These are phyloP conservation scores for Drosophila grimshawi DNA, from an alignment of 1,140 invertebrate species.

Conservation along the genomic window DNA sequence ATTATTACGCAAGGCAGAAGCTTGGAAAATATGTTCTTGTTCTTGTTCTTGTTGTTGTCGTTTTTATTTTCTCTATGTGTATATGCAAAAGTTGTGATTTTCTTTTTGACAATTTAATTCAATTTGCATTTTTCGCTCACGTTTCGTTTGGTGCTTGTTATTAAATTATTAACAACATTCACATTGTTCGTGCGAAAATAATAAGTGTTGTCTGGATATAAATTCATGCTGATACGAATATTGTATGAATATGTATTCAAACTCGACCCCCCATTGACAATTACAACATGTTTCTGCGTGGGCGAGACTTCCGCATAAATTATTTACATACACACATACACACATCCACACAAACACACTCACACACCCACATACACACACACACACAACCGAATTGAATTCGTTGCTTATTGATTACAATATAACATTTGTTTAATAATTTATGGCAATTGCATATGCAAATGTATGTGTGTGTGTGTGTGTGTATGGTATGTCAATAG, in stretches of 20 bases:
- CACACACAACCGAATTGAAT: slow-evolving; percentile 17
- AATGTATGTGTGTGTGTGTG: slow-evolving; percentile 22
- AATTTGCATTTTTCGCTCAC: slow-evolving; percentile 46
- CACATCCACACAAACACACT: neutral
- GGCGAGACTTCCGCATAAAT: slow-evolving; percentile 65
- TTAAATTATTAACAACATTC: slow-evolving; percentile 67
- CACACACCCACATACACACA: neutral
- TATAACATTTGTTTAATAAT: slow-evolving; percentile 81
- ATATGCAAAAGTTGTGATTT: slow-evolving; percentile 36
- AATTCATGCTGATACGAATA: slow-evolving; percentile 57
- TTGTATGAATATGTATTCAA: slow-evolving; percentile 18
- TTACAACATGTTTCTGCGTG: slow-evolving; percentile 66
- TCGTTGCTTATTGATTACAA: slow-evolving; percentile 75
- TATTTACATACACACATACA: slow-evolving; percentile 50
- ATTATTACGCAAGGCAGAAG: slow-evolving; percentile 64
- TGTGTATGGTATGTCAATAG: slow-evolving; percentile 15
- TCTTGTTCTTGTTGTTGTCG: slow-evolving; percentile 30
- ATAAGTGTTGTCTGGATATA: slow-evolving; percentile 67
- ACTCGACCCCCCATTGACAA: slow-evolving; percentile 45
- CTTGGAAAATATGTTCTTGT: slow-evolving; percentile 7
- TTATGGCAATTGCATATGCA: slow-evolving; percentile 63
- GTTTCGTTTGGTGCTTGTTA: slow-evolving; percentile 47
- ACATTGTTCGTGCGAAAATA: slow-evolving; percentile 68
- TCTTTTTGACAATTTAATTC: slow-evolving; percentile 49
- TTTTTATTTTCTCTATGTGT: neutral